phyloP scores from a whole-genome alignment of 2,888 invertebrate genomes.

The Cheiracanthium punctorium region DNA sequence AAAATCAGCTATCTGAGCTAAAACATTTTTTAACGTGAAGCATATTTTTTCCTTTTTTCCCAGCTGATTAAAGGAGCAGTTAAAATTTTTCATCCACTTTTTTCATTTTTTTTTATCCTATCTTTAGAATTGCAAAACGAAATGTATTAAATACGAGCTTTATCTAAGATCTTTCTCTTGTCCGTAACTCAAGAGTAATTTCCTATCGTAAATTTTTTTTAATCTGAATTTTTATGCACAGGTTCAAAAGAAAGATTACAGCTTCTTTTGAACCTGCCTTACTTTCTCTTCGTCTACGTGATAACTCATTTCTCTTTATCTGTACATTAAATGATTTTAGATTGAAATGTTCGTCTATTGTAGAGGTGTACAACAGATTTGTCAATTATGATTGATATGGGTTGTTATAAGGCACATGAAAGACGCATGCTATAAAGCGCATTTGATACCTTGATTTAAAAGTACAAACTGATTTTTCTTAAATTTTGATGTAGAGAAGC shows the following conservation, averaged over 20 bases:
- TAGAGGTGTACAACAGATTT: too few species aligned
- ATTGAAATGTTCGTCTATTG: too few species aligned
- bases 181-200: conserved; percentile 37
- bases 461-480: background rate
- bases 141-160: conserved; percentile 56
- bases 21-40: conserved; percentile 20
- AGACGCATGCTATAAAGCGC: too few species aligned
- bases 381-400: too few species aligned
- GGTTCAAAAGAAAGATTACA: background rate
- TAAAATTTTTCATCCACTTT: conserved; percentile 40
- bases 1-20: conserved; percentile 30
- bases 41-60: conserved; percentile 54
- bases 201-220: conserved; percentile 33
- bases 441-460: background rate
- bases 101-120: conserved; percentile 35
- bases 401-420: too few species aligned
- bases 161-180: conserved; percentile 34
- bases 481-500: too few species aligned
- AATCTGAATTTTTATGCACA: background rate
- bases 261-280: too few species aligned
- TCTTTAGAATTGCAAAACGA: conserved; percentile 29
- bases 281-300: too few species aligned
- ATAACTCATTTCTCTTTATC: too few species aligned
- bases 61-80: conserved; percentile 58
- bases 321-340: too few species aligned